Evolutionary conservation across 2,113 vertebrate genomes (phyloP).

Genomic region (Charina bottae): DNA sequence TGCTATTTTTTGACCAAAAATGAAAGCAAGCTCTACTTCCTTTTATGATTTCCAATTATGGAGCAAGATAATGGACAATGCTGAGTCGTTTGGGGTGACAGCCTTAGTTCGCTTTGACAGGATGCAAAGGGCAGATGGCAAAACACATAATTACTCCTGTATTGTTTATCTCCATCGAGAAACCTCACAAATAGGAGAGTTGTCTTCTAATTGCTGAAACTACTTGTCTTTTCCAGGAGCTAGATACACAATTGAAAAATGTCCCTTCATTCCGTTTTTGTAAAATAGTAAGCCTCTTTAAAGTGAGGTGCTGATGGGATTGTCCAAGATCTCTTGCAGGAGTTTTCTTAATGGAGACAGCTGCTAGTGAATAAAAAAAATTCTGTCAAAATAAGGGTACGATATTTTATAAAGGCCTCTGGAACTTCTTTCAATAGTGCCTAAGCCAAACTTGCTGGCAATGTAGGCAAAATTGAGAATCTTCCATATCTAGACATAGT

Average conservation of each 20-base stretch:
- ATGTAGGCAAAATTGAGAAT: background rate
- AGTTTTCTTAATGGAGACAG: background rate
- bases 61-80: background rate
- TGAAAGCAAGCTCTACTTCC: background rate
- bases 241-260: background rate
- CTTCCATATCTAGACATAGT: background rate
- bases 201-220: background rate
- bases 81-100: background rate
- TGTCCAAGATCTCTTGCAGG: background rate
- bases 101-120: background rate
- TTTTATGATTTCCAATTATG: background rate
- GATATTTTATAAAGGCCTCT: background rate
- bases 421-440: background rate
- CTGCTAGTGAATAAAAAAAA: background rate
- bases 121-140: background rate
- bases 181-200: background rate
- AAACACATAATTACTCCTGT: background rate
- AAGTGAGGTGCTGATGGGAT: background rate
- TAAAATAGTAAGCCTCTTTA: background rate
- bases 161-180: background rate
- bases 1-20: background rate
- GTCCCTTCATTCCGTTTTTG: background rate
- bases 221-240: background rate
- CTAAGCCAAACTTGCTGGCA: background rate
- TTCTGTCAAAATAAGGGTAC: background rate